Evolutionary conservation across 2,113 vertebrate genomes (phyloP).

Genomic region (Neolamprologus sp.): DNA sequence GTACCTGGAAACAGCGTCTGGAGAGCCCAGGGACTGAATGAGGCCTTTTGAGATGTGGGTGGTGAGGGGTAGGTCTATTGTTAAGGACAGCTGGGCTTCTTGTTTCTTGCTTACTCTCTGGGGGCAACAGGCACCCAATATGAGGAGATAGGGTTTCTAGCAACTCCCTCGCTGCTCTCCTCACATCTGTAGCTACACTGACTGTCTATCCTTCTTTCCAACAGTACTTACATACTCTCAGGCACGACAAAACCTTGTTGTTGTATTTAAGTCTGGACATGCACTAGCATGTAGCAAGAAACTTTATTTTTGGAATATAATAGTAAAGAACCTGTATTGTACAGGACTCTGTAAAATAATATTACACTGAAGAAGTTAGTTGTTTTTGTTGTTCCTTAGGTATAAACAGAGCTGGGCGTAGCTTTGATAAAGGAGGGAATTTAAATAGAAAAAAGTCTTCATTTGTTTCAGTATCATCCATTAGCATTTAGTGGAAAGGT

Average conservation of each 20-base stretch:
- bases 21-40: slow-evolving; percentile 62
- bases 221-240: not conserved
- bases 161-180: slow-evolving; percentile 26
- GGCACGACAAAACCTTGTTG: not conserved
- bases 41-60: slow-evolving; percentile 60
- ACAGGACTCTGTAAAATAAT: not conserved
- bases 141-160: slow-evolving; percentile 69
- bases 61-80: slow-evolving; percentile 66
- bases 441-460: not conserved
- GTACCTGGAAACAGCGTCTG: slow-evolving; percentile 37
- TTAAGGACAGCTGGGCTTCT: slow-evolving; percentile 74
- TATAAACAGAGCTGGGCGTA: not conserved
- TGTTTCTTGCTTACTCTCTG: slow-evolving; percentile 64
- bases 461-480: not conserved
- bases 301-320: not conserved
- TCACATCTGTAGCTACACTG: slow-evolving; percentile 41
- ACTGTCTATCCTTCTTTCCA: slow-evolving; percentile 4
- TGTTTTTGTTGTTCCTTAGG: not conserved
- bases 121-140: slow-evolving; percentile 67
- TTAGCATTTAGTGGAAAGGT: not conserved
- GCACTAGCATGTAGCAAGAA: not conserved
- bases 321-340: not conserved
- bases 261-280: not conserved
- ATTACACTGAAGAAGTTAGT: not conserved
- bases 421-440: not conserved